phyloP scores from a whole-genome alignment of 2,113 vertebrate species.

The Hippolais icterina region DNA sequence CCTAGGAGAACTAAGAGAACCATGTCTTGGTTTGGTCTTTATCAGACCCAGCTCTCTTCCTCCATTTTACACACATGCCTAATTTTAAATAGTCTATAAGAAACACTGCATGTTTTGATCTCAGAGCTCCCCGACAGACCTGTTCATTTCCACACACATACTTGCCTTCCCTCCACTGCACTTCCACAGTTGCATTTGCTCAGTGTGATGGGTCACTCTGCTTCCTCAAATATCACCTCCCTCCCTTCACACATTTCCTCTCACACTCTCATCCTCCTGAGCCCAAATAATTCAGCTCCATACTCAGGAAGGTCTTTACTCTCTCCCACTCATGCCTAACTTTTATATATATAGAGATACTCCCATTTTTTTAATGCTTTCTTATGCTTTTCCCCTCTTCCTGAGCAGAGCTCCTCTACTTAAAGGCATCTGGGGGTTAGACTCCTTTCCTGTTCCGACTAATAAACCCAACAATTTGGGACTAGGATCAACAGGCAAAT shows the following conservation, averaged over 20 bases:
- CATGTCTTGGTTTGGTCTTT: background rate
- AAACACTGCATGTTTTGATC: background rate
- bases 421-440: background rate
- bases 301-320: background rate
- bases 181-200: background rate
- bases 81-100: background rate
- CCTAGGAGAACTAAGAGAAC: background rate
- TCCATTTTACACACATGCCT: background rate
- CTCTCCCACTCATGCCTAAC: background rate
- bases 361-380: background rate
- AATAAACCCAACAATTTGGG: background rate
- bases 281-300: background rate
- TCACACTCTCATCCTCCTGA: background rate
- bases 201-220: background rate
- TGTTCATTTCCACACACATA: background rate
- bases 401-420: background rate
- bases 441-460: background rate
- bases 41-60: background rate
- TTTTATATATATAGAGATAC: background rate
- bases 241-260: background rate
- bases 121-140: background rate
- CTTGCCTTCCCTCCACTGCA: background rate
- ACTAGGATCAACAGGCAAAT: background rate
- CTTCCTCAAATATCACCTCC: background rate
- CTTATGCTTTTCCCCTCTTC: background rate